These are phyloP conservation scores for Sardina pilchardus DNA, from an alignment of 2,113 vertebrate genomes.

Conservation along the genomic window DNA sequence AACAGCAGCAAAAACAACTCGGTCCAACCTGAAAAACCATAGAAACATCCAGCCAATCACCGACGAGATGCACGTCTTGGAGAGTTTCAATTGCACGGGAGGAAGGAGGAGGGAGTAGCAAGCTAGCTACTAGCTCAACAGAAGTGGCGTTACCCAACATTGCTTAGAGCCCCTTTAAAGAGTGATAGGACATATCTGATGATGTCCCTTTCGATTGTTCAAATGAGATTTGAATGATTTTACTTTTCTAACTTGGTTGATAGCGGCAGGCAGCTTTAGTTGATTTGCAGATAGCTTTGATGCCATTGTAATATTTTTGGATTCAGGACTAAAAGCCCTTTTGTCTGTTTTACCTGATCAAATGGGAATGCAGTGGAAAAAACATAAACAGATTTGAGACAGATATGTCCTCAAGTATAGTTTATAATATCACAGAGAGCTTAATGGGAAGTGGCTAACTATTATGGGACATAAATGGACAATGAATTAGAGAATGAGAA, in stretches of 20 bases:
- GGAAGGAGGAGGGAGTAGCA: too few species aligned
- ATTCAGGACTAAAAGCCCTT: too few species aligned
- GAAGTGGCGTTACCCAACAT: too few species aligned
- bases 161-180: too few species aligned
- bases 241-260: not conserved
- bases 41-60: too few species aligned
- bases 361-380: not conserved
- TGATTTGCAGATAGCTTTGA: not conserved
- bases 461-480: not conserved
- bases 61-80: too few species aligned
- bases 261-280: not conserved
- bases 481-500: not conserved
- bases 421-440: not conserved
- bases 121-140: too few species aligned
- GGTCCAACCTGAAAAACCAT: too few species aligned
- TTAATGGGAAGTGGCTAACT: not conserved
- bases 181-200: not conserved
- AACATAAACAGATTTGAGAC: too few species aligned
- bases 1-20: too few species aligned
- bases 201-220: not conserved
- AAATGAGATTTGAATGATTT: not conserved
- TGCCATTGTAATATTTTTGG: too few species aligned
- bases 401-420: not conserved
- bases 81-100: too few species aligned
- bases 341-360: not conserved